A percentile compares a stretch with the other conserved stretches of the same genome.
phyloP scores from a whole-genome alignment of 2,888 invertebrate genomes.

The Saturnia japonica region DNA sequence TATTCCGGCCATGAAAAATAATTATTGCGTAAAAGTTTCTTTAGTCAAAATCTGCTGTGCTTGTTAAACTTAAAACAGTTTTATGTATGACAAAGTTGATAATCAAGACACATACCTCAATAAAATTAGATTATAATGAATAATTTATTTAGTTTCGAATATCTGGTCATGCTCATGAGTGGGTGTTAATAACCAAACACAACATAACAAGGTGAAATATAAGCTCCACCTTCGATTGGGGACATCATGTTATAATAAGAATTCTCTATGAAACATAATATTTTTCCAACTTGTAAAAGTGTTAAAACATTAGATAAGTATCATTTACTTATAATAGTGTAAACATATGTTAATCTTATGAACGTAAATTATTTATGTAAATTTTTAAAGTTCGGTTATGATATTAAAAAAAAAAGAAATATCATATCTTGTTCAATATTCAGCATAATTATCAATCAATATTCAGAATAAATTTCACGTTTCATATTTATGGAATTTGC shows the following conservation, averaged over 20 bases:
- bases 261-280: neutral
- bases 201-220: neutral
- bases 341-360: neutral
- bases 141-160: conserved; percentile 5
- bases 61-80: neutral
- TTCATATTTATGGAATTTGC: neutral
- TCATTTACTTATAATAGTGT: neutral
- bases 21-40: neutral
- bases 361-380: neutral
- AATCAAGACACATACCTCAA: neutral
- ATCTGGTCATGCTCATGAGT: neutral
- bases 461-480: neutral
- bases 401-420: neutral
- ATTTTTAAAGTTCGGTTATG: neutral
- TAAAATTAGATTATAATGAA: neutral
- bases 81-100: neutral
- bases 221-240: neutral
- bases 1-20: neutral
- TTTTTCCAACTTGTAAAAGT: neutral
- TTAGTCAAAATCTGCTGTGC: neutral
- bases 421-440: neutral
- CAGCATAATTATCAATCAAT: neutral
- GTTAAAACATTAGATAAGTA: neutral
- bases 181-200: neutral
- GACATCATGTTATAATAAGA: neutral